Conservation (phyloP, 2,113 vertebrate genomes). For the Xyrauchen texanus region DNA sequence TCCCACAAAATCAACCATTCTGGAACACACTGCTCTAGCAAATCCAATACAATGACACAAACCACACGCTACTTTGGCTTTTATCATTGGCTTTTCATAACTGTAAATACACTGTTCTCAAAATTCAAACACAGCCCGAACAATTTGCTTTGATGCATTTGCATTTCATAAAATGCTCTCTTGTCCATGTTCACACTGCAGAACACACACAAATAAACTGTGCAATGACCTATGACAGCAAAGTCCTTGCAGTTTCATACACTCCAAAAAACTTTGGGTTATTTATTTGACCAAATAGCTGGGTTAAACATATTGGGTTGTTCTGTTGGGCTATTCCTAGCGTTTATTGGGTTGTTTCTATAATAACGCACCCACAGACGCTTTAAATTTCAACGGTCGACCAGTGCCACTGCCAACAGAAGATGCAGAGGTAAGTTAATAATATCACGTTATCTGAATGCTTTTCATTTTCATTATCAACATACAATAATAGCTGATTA, state of each 20-base stretch:
- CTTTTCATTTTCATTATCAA: too few species aligned
- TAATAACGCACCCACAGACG: too few species aligned
- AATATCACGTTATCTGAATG: too few species aligned
- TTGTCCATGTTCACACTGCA: background rate
- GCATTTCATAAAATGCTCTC: background rate
- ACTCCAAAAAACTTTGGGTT: too few species aligned
- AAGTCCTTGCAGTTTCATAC: background rate
- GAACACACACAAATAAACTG: background rate
- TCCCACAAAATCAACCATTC: slow-evolving; percentile 13
- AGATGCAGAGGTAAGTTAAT: too few species aligned
- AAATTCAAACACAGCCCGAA: background rate
- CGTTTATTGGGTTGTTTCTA: too few species aligned
- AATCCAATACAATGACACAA: background rate
- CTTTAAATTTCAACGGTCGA: too few species aligned
- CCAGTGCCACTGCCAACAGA: too few species aligned
- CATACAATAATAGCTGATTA: too few species aligned
- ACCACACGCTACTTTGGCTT: background rate
- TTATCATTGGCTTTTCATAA: background rate
- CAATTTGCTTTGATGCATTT: background rate
- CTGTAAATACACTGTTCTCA: background rate
- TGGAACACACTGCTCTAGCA: background rate
- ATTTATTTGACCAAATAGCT: too few species aligned
- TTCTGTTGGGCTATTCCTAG: too few species aligned
- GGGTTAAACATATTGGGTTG: too few species aligned
- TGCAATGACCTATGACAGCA: background rate